A percentile compares a stretch with the other conserved stretches of the same genome.
These are phyloP conservation scores for Neolamprologus longior DNA, from an alignment of 2,113 vertebrate genomes.

Conservation along the genomic window DNA sequence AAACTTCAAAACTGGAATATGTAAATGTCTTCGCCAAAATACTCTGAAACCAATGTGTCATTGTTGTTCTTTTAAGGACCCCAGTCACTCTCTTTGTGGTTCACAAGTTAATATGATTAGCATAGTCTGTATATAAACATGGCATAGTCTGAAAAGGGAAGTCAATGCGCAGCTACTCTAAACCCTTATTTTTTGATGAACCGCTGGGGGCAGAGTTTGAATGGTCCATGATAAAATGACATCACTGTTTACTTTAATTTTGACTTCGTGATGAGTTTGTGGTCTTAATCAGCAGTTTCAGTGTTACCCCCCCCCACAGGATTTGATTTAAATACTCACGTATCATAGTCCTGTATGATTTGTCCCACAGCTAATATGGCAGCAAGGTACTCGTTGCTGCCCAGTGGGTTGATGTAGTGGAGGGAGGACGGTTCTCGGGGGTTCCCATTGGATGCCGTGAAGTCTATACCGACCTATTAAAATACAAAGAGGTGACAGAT, in stretches of 20 bases:
- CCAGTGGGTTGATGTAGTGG: slow-evolving; percentile 95
- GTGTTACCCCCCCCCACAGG: neutral
- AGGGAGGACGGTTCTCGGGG: slow-evolving; percentile 90
- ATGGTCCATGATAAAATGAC: neutral
- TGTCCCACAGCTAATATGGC: slow-evolving; percentile 96
- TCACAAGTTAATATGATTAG: neutral
- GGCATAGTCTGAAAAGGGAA: neutral
- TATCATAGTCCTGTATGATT: slow-evolving; percentile 98
- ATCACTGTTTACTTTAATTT: neutral
- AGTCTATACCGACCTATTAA: slow-evolving; percentile 92
- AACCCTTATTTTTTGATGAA: neutral
- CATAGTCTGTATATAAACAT: neutral
- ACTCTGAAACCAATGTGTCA: neutral
- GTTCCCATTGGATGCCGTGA: slow-evolving; percentile 96
- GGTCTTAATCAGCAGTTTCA: neutral
- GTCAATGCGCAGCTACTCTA: neutral
- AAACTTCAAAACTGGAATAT: neutral
- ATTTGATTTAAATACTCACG: slow-evolving; percentile 69
- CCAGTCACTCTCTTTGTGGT: neutral
- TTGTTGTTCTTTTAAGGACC: neutral
- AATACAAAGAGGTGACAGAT: neutral
- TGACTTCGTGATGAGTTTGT: accelerated
- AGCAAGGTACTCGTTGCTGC: slow-evolving; percentile 91
- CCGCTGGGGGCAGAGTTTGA: neutral
- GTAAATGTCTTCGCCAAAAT: neutral